Percentiles rank a stretch among this genome's conserved stretches.
Conservation (phyloP, 2,888 invertebrate genomes). For the Agrochola lychnidis region DNA sequence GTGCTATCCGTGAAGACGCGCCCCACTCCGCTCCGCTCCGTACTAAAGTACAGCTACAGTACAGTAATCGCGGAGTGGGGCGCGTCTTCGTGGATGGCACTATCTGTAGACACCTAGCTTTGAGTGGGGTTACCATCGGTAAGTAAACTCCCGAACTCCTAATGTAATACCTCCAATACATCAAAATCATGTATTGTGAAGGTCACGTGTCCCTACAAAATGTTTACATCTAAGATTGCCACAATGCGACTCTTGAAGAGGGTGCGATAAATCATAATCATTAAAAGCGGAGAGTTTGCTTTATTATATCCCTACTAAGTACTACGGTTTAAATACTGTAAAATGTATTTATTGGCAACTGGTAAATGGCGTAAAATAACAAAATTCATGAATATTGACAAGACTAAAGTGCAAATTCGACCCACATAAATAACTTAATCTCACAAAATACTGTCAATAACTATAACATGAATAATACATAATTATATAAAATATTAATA, state of each 20-base stretch:
- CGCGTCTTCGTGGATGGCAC: too few species aligned
- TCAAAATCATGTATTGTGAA: constrained; percentile 2
- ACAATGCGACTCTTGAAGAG: constrained; percentile 45
- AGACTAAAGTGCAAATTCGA: neutral
- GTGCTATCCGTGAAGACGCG: too few species aligned
- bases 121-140: neutral
- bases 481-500: constrained; percentile 3
- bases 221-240: constrained; percentile 1
- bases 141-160: neutral
- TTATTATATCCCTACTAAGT: neutral
- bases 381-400: constrained; percentile 2
- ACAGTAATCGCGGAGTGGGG: too few species aligned
- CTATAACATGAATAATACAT: constrained; percentile 3
- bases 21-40: too few species aligned
- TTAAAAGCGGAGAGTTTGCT: constrained; percentile 8
- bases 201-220: neutral
- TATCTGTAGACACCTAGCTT: neutral
- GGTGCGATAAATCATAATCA: constrained; percentile 9
- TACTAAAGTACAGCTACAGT: too few species aligned
- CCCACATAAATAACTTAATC: constrained; percentile 33
- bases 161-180: neutral
- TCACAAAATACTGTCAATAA: constrained; percentile 24
- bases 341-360: constrained; percentile 42
- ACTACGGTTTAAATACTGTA: constrained; percentile 29
- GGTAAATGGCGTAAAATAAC: constrained; percentile 11